A percentile compares a stretch with the other conserved stretches of the same genome.
phyloP scores from a whole-genome alignment of 53 echinoderm and acorn worm genomes.

The Echinometra lucunter region DNA sequence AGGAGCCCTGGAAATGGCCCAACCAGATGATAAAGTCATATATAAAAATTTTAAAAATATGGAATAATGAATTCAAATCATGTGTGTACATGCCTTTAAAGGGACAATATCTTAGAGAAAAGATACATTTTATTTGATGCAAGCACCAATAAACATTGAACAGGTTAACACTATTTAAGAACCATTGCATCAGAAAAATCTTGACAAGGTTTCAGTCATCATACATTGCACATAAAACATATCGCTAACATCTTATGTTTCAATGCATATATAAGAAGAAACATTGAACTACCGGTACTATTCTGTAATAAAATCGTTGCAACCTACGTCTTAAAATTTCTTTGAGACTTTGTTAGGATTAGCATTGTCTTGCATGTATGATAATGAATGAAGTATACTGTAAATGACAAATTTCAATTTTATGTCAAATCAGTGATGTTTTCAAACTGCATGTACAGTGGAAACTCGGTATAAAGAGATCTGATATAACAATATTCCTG shows the following conservation, averaged over 20 bases:
- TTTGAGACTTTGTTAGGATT: neutral
- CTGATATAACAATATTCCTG: too few species aligned
- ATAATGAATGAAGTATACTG: too few species aligned
- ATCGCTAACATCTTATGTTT: neutral
- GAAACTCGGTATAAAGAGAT: too few species aligned
- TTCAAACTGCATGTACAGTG: neutral
- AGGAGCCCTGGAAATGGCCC: too few species aligned
- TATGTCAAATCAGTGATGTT: conserved; percentile 4
- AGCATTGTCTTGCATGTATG: neutral
- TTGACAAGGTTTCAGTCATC: neutral
- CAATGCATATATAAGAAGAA: neutral
- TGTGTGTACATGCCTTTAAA: too few species aligned
- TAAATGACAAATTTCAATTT: neutral
- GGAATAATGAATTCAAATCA: too few species aligned
- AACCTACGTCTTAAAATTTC: too few species aligned
- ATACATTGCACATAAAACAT: neutral
- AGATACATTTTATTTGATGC: neutral
- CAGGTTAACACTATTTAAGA: neutral
- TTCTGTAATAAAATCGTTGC: too few species aligned
- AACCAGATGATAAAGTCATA: neutral
- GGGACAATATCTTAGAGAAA: neutral
- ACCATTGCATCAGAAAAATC: neutral
- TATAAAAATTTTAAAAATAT: too few species aligned
- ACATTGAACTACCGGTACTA: neutral
- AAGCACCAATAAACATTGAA: conserved; percentile 4